Evolutionary conservation across 2,888 invertebrate genomes (phyloP).

Genomic region (Leucozona laternaria): DNA sequence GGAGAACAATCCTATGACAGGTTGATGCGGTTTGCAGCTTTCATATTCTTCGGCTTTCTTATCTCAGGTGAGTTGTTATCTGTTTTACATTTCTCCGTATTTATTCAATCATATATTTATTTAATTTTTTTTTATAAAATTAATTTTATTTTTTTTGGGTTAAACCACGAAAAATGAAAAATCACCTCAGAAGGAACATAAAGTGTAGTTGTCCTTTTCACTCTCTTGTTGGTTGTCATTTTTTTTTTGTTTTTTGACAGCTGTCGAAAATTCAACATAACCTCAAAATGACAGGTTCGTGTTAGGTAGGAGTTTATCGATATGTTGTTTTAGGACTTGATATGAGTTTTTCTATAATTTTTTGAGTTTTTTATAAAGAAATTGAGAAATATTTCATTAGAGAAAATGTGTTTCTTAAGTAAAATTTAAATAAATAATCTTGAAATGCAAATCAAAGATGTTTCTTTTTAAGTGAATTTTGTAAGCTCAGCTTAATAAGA

Average conservation of each 20-base stretch:
- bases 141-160: constrained; percentile 50
- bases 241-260: constrained; percentile 63
- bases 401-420: no score
- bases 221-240: constrained; percentile 53
- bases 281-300: constrained; percentile 57
- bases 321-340: constrained; percentile 21
- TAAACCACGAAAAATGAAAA: constrained; percentile 49
- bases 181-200: constrained; percentile 2
- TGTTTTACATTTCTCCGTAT: not conserved
- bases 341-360: not conserved
- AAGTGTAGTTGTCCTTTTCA: constrained; percentile 13
- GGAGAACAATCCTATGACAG: constrained; percentile 53
- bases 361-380: not conserved
- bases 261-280: constrained; percentile 62
- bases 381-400: not conserved
- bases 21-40: constrained; percentile 50
- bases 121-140: constrained; percentile 23
- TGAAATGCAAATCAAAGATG: not conserved
- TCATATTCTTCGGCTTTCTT: constrained; percentile 28
- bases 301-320: constrained; percentile 1
- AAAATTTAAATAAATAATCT: not conserved
- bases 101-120: not conserved
- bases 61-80: constrained; percentile 13
- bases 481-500: not conserved
- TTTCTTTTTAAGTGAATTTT: not conserved